Evolutionary conservation across 2,888 invertebrate species (phyloP).

Genomic region (Halictus quadricinctus): DNA sequence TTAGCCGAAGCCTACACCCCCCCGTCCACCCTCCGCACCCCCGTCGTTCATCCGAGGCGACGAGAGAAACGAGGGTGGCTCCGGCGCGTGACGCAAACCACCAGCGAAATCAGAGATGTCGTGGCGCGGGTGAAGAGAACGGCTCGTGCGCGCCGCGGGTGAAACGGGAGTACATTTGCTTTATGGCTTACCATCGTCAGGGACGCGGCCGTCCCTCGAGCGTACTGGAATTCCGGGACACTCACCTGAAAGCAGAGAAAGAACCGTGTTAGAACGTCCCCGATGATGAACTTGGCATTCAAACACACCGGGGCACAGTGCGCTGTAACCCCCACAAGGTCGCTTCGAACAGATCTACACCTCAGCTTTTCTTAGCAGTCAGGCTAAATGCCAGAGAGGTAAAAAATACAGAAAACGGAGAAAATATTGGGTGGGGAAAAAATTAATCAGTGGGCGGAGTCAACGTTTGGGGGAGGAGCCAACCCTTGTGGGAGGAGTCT

Average conservation of each 20-base stretch:
- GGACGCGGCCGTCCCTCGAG: slow-evolving; percentile 69
- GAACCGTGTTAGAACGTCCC: background rate
- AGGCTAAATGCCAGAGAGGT: background rate
- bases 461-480: background rate
- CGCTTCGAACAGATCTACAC: background rate
- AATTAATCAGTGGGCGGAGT: background rate
- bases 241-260: slow-evolving; percentile 74
- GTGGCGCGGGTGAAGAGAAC: slow-evolving; percentile 3
- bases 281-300: background rate
- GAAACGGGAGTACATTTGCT: slow-evolving; percentile 60
- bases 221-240: slow-evolving; percentile 74
- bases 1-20: slow-evolving; percentile 48
- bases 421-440: background rate
- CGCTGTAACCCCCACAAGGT: background rate
- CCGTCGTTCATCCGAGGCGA: slow-evolving; percentile 21
- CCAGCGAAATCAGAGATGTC: slow-evolving; percentile 33
- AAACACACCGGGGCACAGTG: background rate
- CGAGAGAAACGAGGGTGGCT: slow-evolving; percentile 18
- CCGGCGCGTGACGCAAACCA: background rate
- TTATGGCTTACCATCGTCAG: slow-evolving; percentile 71
- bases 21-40: background rate
- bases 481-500: background rate
- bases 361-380: background rate
- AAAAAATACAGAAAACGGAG: background rate
- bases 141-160: slow-evolving; percentile 15